phyloP scores from a whole-genome alignment of 2,113 vertebrate genomes.

The Sphyrna mokarran region DNA sequence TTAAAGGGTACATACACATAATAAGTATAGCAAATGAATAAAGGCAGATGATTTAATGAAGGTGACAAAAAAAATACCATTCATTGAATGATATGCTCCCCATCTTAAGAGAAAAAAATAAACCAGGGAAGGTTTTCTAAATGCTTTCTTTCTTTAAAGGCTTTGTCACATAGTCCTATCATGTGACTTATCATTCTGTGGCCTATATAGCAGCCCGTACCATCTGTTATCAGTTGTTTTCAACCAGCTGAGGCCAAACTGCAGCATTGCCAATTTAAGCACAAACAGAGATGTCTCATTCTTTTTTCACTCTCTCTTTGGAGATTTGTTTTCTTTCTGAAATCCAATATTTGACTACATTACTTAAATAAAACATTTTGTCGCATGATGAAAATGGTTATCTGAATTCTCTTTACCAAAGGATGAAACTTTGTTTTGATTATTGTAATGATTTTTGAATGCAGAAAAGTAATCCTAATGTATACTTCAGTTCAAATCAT shows the following conservation, averaged over 20 bases:
- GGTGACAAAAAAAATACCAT: background rate
- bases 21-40: background rate
- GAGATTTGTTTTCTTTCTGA: background rate
- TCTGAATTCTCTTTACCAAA: background rate
- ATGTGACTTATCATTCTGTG: constrained; percentile 18
- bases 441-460: background rate
- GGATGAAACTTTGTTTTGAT: background rate
- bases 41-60: background rate
- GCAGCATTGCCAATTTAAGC: background rate
- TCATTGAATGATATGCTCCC: background rate
- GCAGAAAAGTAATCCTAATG: background rate
- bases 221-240: constrained; percentile 22
- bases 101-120: background rate
- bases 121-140: background rate
- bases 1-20: background rate
- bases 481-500: background rate
- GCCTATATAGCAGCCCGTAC: constrained; percentile 9
- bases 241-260: background rate
- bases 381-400: background rate
- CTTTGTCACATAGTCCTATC: background rate
- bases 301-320: background rate
- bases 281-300: background rate
- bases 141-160: background rate
- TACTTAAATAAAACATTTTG: background rate
- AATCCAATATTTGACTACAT: background rate